Conservation (phyloP, 2,113 vertebrate species). For the Stomatorhinus ivindoensis region DNA sequence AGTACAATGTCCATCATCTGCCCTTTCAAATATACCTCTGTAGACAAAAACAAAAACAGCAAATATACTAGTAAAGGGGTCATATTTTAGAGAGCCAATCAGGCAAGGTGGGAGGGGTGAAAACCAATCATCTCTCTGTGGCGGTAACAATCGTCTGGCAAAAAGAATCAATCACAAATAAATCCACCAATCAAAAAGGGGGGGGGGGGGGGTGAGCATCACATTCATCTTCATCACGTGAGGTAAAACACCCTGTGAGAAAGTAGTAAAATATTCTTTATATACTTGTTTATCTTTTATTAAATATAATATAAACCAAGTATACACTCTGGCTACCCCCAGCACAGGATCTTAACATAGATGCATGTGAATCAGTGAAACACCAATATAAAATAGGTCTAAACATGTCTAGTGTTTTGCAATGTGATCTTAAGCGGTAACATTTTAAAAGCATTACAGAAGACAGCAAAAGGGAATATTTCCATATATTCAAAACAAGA, state of each 20-base stretch:
- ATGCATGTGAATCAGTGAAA: slow-evolving; percentile 55
- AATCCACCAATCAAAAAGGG: not conserved
- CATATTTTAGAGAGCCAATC: slow-evolving; percentile 19
- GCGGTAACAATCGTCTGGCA: not conserved
- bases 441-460: slow-evolving; percentile 42
- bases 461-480: slow-evolving; percentile 4
- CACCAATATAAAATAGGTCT: slow-evolving; percentile 39
- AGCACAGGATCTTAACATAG: slow-evolving; percentile 47
- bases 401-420: slow-evolving; percentile 51
- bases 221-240: slow-evolving; percentile 23
- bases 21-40: slow-evolving; percentile 62
- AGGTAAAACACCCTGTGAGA: slow-evolving; percentile 42
- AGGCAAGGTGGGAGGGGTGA: not conserved
- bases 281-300: slow-evolving; percentile 44
- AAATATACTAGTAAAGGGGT: slow-evolving; percentile 10
- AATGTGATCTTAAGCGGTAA: slow-evolving; percentile 48
- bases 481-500: slow-evolving; percentile 24
- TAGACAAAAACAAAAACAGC: slow-evolving; percentile 64
- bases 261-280: slow-evolving; percentile 38
- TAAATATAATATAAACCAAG: slow-evolving; percentile 53
- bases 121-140: not conserved
- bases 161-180: not conserved
- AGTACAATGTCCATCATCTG: slow-evolving; percentile 66
- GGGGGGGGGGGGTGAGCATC: not conserved
- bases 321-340: slow-evolving; percentile 24